phyloP scores from a whole-genome alignment of 2,797 vertebrate genomes.

The Falco peregrinus region DNA sequence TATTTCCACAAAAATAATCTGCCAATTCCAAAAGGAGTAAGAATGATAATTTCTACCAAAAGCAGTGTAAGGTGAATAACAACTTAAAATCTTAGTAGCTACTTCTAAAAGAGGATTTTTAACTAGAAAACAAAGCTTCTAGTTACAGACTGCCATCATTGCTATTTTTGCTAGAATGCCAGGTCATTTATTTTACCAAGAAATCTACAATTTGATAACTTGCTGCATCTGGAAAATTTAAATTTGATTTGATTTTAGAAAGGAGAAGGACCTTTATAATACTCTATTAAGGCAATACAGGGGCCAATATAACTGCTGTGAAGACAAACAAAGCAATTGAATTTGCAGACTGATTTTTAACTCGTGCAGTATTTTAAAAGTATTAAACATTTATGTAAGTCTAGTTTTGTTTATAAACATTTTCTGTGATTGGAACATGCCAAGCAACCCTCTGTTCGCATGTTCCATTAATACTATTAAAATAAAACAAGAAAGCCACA shows the following conservation, averaged over 20 bases:
- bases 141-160: neutral
- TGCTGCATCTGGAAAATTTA: conserved; percentile 6
- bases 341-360: neutral
- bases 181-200: neutral
- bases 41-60: neutral
- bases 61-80: neutral
- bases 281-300: neutral
- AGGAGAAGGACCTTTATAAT: neutral
- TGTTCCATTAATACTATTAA: neutral
- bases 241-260: conserved; percentile 20
- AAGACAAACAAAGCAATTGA: neutral
- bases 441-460: neutral
- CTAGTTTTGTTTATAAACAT: neutral
- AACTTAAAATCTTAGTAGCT: neutral
- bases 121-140: neutral
- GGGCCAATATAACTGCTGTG: neutral
- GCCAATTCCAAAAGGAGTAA: neutral
- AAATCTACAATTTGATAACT: conserved; percentile 10
- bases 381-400: neutral
- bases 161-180: neutral
- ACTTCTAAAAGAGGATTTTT: neutral
- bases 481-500: neutral
- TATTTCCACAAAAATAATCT: neutral
- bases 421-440: neutral
- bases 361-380: neutral